Base-by-base conservation (phyloP, 2,113 vertebrate species). In the Hemicordylus capensis region DNA sequence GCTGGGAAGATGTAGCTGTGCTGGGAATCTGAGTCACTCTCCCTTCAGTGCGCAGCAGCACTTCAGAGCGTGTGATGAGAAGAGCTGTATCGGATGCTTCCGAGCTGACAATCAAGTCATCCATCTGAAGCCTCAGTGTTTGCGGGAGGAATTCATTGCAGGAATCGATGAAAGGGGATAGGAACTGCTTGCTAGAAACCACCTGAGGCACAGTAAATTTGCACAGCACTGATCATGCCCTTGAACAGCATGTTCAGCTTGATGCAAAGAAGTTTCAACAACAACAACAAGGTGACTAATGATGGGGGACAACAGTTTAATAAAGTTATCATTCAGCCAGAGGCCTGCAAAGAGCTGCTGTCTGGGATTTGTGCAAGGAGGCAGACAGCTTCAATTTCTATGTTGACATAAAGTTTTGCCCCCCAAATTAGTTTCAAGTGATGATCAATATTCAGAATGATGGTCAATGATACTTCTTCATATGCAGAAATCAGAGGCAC, bases 21-120 rank as follows among this genome's bases (percentile, higher is more conserved):
- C 86, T 84, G 85, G 73, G 73, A 94, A 90, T 69, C 58, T 92
- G 92, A 94, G 87, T 93, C 83, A 93, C n/a, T 28, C 34, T 4
- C 48, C 79, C 44, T 92, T 92, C 77, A 59, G 63, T 31, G 26
- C 22, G 86, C 85, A 92, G 78, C 73, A 89, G 12, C 58, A 64
- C 88, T 92, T 90, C 73, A 82, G 81, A 85, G 17, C 76, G 46
- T 17, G 77, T 37, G 73, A 91, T 67, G 51, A 83, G 76, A 88
- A 74, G 28, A 64, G n/a, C 34, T 74, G 26, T 22, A 61, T 69
- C 76, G 67, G 59, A 64, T 88, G 85, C 56, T 84, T 79, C 73
- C 37, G 83, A 19, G 64, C 69, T 67, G 80, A 58, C 77, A 90
- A 80, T 2, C 67, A 28, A 63, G 42, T 51, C 39, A 66, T 85